phyloP scores from a whole-genome alignment of 2,797 vertebrate species.

The Anguilla marmorata region DNA sequence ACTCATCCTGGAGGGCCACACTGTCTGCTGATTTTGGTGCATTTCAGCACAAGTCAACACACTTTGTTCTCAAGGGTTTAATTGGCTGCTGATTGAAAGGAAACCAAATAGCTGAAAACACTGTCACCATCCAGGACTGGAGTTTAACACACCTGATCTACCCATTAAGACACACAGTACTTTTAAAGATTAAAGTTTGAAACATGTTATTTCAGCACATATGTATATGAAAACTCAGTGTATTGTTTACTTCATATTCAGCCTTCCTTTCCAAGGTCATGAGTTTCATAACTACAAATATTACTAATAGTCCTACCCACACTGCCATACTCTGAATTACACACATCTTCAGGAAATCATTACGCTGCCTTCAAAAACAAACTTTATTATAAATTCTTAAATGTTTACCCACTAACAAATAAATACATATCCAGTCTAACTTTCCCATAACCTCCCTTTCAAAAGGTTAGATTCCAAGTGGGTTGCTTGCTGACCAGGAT shows the following conservation, averaged over 20 bases:
- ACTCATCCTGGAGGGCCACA: too few species aligned
- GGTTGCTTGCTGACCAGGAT: conserved; percentile 47
- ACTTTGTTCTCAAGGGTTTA: too few species aligned
- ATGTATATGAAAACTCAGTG: not conserved
- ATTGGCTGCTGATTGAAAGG: too few species aligned
- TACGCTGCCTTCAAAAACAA: not conserved
- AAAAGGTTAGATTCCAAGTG: conserved; percentile 45
- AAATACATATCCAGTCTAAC: too few species aligned
- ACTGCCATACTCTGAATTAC: not conserved
- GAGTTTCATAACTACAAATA: not conserved
- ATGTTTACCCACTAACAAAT: not conserved
- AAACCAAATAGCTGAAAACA: too few species aligned
- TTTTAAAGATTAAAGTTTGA: too few species aligned
- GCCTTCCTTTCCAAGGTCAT: not conserved
- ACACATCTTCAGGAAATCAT: not conserved
- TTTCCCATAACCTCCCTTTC: not conserved
- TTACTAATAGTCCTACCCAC: not conserved
- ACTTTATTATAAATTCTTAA: not conserved
- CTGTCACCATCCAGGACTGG: too few species aligned
- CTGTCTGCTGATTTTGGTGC: too few species aligned
- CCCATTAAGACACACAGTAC: too few species aligned
- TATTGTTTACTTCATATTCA: not conserved
- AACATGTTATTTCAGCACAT: too few species aligned
- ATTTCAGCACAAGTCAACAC: too few species aligned
- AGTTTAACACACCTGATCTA: too few species aligned